Base-by-base conservation (phyloP, 2,888 invertebrate genomes). In the Amblyteles armatorius region DNA sequence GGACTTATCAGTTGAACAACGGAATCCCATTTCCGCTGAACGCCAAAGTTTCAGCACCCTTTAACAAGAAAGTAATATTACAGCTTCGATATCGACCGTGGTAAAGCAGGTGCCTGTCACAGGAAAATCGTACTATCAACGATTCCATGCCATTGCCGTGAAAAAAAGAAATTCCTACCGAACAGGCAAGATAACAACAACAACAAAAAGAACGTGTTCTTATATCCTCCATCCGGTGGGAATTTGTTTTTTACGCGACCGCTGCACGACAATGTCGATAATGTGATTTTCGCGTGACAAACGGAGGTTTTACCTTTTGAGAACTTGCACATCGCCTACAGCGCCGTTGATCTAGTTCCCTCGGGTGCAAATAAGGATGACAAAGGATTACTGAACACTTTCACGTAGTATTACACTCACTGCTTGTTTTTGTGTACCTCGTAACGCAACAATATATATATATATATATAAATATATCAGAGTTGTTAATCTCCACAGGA, bases 401-500 rank as follows among this genome's bases (percentile, higher is more conserved):
- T 63, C 26, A 33, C 29, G 16, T 29, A 6, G 63, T 63, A 29
- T 29, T 33, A 16, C 16, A n/a, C 16, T 16, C 4, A n/a, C n/a
- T 0, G 63, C 16, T 16, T 63, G 13, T 16, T 29, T 57, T 63
- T n/a, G 5, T 16, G 2, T 6, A n/a, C 63, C 29, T n/a, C 29
- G 29, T 16, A 63, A n/a, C 63, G 33, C 33, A 63, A 63, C 29
- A 33, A 3, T 16, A 29, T n/a, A 16, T 26, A 60, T 16, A 60
- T 33, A 33, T 33, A 33, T 6, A 33, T 40, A 26, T n/a, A n/a
- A n/a, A n/a, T n/a, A n/a, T 60, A 13, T 60, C 13, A 16, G 63
- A 29, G 63, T 63, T 33, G 29, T 63, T 13, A 22, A 57, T 57
- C 57, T 57, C 57, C 26, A 57, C 11, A 26, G 57, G 57, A 57